Evolutionary conservation across 2,113 vertebrate genomes (phyloP).

Genomic region (Mystacornis crossleyi): DNA sequence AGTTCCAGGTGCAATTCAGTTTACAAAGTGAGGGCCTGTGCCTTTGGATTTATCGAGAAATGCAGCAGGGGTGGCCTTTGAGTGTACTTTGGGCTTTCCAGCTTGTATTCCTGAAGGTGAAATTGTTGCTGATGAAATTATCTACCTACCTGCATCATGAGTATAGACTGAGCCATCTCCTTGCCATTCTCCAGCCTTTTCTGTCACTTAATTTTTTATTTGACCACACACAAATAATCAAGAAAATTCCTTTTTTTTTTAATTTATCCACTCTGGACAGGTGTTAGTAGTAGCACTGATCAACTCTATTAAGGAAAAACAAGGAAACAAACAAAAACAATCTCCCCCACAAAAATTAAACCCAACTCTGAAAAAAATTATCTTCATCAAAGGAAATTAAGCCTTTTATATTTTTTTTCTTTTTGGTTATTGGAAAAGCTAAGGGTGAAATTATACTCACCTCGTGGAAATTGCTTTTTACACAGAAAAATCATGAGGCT

Average conservation of each 20-base stretch:
- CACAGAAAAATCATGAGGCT: not conserved
- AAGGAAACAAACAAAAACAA: not conserved
- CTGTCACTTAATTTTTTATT: not conserved
- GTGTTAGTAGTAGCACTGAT: not conserved
- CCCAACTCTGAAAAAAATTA: not conserved
- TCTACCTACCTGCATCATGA: not conserved
- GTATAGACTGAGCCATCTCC: not conserved
- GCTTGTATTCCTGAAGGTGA: not conserved
- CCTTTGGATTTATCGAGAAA: not conserved
- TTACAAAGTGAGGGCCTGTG: not conserved
- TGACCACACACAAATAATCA: not conserved
- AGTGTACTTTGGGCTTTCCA: not conserved
- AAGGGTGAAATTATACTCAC: not conserved
- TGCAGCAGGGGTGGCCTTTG: not conserved
- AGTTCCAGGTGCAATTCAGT: not conserved
- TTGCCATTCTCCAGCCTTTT: not conserved
- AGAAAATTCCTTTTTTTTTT: not conserved
- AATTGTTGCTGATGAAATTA: not conserved
- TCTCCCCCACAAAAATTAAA: rapidly evolving
- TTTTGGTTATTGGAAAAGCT: not conserved
- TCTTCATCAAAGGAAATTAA: not conserved
- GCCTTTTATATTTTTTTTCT: not conserved
- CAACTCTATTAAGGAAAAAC: not conserved
- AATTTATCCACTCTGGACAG: not conserved
- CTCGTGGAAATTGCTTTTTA: not conserved